Percentiles rank a stretch among this genome's conserved stretches.
Evolutionary conservation across 2,797 vertebrate species (phyloP).

Genomic region (Liparis tanakae): DNA sequence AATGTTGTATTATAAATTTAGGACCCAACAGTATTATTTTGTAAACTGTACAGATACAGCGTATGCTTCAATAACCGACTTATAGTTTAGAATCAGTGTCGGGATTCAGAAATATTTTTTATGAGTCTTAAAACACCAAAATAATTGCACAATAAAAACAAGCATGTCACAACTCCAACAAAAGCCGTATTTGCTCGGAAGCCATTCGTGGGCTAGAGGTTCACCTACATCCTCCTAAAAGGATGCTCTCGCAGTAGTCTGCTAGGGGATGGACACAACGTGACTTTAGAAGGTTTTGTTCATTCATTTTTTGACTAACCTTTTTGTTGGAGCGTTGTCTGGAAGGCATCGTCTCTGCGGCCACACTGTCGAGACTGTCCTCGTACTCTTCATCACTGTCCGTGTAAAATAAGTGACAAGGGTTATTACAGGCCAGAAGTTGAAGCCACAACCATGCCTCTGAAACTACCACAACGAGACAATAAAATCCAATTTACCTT

Average conservation of each 20-base stretch:
- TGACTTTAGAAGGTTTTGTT: not conserved
- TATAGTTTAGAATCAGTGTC: not conserved
- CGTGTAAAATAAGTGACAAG: conserved; percentile 63
- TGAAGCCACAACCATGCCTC: conserved; percentile 54
- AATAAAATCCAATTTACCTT: conserved; percentile 79
- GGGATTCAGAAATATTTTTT: not conserved
- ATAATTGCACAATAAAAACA: not conserved
- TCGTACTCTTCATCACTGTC: conserved; percentile 74
- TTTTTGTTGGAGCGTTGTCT: conserved; percentile 37
- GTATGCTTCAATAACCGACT: not conserved
- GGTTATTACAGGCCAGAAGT: conserved; percentile 55
- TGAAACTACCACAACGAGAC: conserved; percentile 71
- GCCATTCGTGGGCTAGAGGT: not conserved
- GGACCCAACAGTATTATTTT: not conserved
- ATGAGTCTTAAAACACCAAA: not conserved
- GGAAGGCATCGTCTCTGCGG: not conserved
- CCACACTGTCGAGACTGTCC: conserved; percentile 77
- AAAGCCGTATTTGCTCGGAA: not conserved
- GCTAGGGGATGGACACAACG: not conserved
- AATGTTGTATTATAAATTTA: not conserved
- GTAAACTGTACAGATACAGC: not conserved
- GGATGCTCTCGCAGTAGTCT: not conserved
- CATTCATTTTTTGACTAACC: conserved; percentile 55
- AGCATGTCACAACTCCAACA: not conserved
- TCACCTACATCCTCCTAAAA: conserved; percentile 6